Evolutionary conservation across 2,888 invertebrate species (phyloP).

Genomic region (Cerceris ruficornis): DNA sequence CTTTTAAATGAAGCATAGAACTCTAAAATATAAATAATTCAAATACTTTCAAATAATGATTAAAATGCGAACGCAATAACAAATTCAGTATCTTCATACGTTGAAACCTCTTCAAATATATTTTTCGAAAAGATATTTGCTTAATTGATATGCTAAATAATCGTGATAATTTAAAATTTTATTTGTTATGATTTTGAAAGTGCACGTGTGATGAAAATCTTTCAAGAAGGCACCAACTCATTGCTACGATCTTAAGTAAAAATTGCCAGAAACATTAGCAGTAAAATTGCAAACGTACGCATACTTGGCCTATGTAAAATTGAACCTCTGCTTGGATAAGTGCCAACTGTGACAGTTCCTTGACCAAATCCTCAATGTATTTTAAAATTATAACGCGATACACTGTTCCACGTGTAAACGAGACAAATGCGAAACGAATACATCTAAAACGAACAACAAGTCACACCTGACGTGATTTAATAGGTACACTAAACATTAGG

Average conservation of each 20-base stretch:
- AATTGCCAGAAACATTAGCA: not conserved
- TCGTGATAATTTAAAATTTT: no score
- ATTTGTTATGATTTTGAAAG: no score
- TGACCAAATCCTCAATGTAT: conserved; percentile 43
- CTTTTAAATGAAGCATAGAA: no score
- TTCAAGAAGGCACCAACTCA: no score
- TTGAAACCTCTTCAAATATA: no score
- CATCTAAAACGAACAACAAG: conserved; percentile 7
- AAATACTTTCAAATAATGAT: not conserved
- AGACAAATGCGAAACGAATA: conserved; percentile 17
- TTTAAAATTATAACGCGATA: conserved; percentile 33
- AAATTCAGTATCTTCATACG: no score
- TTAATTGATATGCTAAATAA: no score
- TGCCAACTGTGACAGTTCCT: conserved; percentile 63
- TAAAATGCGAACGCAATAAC: not conserved
- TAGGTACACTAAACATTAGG: conserved; percentile 11
- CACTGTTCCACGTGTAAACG: not conserved
- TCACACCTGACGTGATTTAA: conserved; percentile 32
- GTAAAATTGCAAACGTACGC: conserved; percentile 16
- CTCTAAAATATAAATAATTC: no score
- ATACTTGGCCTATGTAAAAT: conserved; percentile 9
- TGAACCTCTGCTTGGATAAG: conserved; percentile 40
- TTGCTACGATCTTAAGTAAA: no score
- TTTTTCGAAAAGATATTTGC: no score
- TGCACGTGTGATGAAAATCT: no score